These are phyloP conservation scores for Rhynchotus rufescens DNA, from an alignment of 2,797 vertebrate species.

Conservation along the genomic window DNA sequence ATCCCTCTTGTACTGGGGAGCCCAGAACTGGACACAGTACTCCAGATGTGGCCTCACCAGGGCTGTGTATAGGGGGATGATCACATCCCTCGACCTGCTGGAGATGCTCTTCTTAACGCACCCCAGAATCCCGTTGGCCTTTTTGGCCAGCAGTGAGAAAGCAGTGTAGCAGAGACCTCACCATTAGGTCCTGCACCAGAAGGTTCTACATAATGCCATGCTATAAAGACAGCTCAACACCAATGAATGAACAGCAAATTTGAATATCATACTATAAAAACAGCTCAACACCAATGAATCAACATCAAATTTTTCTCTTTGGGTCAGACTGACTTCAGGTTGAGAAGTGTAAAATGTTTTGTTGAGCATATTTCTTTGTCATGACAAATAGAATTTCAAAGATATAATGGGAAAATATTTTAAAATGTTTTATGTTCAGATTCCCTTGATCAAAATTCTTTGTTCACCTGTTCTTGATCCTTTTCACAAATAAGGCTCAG, in stretches of 20 bases:
- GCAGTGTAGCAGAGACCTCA: background rate
- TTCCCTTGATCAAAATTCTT: background rate
- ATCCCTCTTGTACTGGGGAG: too few species aligned
- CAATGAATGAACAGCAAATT: background rate
- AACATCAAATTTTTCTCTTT: background rate
- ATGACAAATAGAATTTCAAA: background rate
- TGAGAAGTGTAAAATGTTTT: background rate
- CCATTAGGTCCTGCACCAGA: too few species aligned
- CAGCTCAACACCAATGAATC: background rate
- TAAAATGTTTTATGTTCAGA: background rate
- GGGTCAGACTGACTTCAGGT: background rate
- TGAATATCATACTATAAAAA: background rate
- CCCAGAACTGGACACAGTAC: too few species aligned
- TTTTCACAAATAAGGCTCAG: background rate
- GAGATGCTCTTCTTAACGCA: too few species aligned
- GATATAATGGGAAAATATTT: background rate
- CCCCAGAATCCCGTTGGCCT: too few species aligned
- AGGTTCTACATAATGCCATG: accelerated
- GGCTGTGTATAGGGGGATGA: too few species aligned
- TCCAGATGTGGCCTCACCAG: too few species aligned
- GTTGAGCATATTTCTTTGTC: background rate
- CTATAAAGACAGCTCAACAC: background rate
- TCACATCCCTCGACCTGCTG: too few species aligned
- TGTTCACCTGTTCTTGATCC: background rate
- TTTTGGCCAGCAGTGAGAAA: too few species aligned